Conservation (phyloP, 1,140 invertebrate genomes). For the Mycetomoellerius zeteki region DNA sequence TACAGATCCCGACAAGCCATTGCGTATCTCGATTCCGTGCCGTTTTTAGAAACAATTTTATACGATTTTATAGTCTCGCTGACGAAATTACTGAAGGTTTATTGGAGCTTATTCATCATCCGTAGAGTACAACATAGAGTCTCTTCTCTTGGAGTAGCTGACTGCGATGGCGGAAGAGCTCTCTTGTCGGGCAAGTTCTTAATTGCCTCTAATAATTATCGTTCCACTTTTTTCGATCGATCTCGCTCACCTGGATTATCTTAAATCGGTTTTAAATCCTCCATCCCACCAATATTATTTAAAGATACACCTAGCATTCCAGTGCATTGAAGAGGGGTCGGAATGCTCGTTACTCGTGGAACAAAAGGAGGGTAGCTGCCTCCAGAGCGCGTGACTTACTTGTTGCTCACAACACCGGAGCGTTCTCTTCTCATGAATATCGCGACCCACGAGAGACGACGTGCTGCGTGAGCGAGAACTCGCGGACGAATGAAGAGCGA, state of each 20-base stretch:
- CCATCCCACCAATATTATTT: slow-evolving; percentile 69
- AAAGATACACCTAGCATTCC: slow-evolving; percentile 63
- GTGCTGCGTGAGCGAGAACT: slow-evolving; percentile 1
- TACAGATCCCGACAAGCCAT: background rate
- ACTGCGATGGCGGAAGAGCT: background rate
- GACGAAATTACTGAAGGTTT: background rate
- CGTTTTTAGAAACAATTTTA: background rate
- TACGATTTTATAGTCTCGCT: background rate
- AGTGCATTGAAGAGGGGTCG: slow-evolving; percentile 38
- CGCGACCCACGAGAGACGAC: slow-evolving; percentile 48
- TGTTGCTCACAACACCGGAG: slow-evolving; percentile 72
- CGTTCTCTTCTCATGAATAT: slow-evolving; percentile 64
- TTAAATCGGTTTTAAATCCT: slow-evolving; percentile 44
- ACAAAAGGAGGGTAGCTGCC: slow-evolving; percentile 71
- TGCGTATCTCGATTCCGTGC: slow-evolving; percentile 16
- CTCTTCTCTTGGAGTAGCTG: background rate
- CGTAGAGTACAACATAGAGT: background rate
- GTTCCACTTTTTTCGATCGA: slow-evolving; percentile 6
- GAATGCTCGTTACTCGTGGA: slow-evolving; percentile 70
- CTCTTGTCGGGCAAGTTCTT: slow-evolving; percentile 11
- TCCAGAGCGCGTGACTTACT: slow-evolving; percentile 72
- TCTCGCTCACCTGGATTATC: slow-evolving; percentile 17
- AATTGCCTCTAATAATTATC: slow-evolving; percentile 32
- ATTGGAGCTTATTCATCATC: background rate
- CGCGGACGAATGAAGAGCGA: background rate